Evolutionary conservation across 2,113 vertebrate genomes (phyloP).

Genomic region (Cryptomyrus ogoouensis): DNA sequence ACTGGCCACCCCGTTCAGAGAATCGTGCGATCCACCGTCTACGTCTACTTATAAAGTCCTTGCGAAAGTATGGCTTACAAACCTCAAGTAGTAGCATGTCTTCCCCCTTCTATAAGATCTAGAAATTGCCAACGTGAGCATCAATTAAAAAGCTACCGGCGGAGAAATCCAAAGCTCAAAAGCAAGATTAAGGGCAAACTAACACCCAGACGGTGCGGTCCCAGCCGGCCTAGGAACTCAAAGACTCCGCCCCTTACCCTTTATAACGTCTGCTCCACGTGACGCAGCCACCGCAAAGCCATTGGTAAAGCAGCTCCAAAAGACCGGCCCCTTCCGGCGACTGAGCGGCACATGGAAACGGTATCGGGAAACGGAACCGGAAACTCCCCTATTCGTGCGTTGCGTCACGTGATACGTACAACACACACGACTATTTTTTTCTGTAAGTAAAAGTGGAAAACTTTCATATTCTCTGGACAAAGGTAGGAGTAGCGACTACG

Average conservation of each 20-base stretch:
- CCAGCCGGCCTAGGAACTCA: neutral
- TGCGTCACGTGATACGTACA: neutral
- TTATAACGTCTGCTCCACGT: neutral
- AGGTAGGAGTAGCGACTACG: neutral
- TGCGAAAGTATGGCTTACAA: neutral
- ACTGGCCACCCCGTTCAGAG: neutral
- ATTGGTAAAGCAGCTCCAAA: neutral
- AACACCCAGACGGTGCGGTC: neutral
- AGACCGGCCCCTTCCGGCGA: neutral
- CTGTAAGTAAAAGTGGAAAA: neutral
- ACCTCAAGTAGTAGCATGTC: neutral
- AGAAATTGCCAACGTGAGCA: neutral
- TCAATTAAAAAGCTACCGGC: neutral
- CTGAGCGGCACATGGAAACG: constrained; percentile 2
- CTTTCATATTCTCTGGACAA: neutral
- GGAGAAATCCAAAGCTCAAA: neutral
- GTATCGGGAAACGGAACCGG: neutral
- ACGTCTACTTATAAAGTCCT: neutral
- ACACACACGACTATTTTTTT: neutral
- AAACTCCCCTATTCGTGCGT: neutral
- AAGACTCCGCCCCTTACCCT: neutral
- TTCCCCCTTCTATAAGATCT: neutral
- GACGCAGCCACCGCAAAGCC: neutral
- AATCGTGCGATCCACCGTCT: neutral
- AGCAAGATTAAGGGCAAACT: constrained; percentile 7